Conservation (phyloP, 2,888 invertebrate genomes). For the Idaea biselata region DNA sequence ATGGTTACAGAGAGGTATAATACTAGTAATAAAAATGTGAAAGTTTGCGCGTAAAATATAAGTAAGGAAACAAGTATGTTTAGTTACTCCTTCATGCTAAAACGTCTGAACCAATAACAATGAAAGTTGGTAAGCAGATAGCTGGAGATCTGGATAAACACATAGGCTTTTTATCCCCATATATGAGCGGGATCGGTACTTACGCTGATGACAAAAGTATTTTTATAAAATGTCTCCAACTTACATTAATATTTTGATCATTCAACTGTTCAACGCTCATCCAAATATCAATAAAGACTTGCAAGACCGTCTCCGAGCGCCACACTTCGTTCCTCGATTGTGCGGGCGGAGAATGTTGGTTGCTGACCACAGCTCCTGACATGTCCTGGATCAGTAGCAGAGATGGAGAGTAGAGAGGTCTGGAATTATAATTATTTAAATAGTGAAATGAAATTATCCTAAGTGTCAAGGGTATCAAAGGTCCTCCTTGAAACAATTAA, state of each 20-base stretch:
- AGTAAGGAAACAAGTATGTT: no score
- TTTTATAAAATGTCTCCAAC: constrained; percentile 15
- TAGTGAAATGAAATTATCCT: no score
- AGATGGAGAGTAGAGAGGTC: constrained; percentile 68
- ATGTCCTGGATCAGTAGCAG: constrained; percentile 69
- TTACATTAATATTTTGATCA: constrained; percentile 61
- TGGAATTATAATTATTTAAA: constrained; percentile 33
- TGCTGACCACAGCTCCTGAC: constrained; percentile 66
- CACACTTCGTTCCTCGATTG: constrained; percentile 87
- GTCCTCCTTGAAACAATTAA: no score
- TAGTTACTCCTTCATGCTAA: no score
- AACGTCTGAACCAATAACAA: not conserved
- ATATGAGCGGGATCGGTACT: no score
- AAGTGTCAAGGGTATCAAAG: no score
- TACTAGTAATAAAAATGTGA: not conserved
- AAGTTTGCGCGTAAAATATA: no score
- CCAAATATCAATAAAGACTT: constrained; percentile 92
- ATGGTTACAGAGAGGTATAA: no score
- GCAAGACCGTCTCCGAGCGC: constrained; percentile 91
- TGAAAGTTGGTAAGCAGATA: not conserved
- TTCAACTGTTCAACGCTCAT: constrained; percentile 79
- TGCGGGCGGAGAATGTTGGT: constrained; percentile 65
- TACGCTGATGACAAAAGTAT: not conserved
- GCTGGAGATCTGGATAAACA: not conserved
- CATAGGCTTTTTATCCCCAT: no score